Conservation (phyloP, 2,113 vertebrate species). For the Geococcyx californianus region DNA sequence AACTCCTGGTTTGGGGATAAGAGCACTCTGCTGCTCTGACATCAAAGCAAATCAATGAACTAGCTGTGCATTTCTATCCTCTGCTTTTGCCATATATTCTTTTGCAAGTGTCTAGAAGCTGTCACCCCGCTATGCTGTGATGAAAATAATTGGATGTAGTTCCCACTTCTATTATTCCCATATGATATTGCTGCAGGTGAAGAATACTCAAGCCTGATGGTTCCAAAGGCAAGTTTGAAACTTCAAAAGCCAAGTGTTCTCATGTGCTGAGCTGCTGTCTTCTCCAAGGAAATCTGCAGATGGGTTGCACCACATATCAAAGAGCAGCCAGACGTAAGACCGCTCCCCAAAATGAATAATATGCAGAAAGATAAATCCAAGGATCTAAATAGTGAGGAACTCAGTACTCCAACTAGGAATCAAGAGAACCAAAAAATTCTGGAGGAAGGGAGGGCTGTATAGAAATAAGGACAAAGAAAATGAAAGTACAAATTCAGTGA, state of each 20-base stretch:
- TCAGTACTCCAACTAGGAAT: background rate
- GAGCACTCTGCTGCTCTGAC: background rate
- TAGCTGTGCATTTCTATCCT: conserved; percentile 1
- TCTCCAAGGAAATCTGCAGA: background rate
- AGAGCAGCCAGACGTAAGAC: background rate
- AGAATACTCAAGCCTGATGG: background rate
- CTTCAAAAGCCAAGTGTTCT: background rate
- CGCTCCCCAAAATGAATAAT: background rate
- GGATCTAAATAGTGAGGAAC: background rate
- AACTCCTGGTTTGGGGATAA: background rate
- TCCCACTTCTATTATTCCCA: conserved; percentile 7
- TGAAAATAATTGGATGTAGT: conserved; percentile 30
- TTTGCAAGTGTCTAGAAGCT: conserved; percentile 44
- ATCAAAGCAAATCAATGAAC: conserved; percentile 43
- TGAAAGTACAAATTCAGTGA: background rate
- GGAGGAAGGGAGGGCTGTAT: background rate
- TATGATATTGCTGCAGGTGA: background rate
- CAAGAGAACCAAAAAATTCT: background rate
- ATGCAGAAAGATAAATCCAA: background rate
- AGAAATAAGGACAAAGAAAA: background rate
- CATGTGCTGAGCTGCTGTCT: background rate
- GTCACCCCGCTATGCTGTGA: conserved; percentile 26
- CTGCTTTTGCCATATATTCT: background rate
- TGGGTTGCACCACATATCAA: background rate
- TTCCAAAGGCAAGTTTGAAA: background rate